phyloP scores from a whole-genome alignment of 2,113 vertebrate species.

The Ptyas mucosa region DNA sequence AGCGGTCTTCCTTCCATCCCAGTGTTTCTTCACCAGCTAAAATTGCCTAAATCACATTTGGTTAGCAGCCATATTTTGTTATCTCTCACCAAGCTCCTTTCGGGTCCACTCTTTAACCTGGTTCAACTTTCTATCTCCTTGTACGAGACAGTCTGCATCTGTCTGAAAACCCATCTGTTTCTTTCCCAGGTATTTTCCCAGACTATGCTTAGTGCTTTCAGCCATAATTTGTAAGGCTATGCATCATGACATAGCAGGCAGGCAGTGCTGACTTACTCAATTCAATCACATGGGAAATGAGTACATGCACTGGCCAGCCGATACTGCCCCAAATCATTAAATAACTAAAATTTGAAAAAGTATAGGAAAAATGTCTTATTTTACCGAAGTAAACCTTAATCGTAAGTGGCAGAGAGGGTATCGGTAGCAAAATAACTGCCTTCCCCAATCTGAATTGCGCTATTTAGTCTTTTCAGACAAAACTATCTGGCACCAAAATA shows the following conservation, averaged over 20 bases:
- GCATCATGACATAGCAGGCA: neutral
- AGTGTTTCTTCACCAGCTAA: neutral
- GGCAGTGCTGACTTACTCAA: neutral
- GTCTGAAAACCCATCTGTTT: neutral
- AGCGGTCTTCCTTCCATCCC: neutral
- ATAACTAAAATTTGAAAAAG: neutral
- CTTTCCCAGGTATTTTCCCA: neutral
- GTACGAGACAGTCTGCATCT: neutral
- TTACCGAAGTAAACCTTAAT: neutral
- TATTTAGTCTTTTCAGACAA: neutral
- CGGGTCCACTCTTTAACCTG: neutral
- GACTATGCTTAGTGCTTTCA: neutral
- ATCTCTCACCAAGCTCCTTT: neutral
- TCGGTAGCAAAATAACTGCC: neutral
- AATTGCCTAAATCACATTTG: neutral
- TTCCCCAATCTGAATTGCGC: neutral
- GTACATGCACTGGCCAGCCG: neutral
- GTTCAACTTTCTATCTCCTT: neutral
- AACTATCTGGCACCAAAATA: neutral
- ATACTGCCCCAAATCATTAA: neutral
- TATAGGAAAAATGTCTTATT: neutral
- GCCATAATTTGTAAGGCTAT: neutral
- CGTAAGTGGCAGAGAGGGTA: neutral
- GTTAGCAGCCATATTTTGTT: neutral
- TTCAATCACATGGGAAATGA: neutral